Evolutionary conservation across 92 coral and sea anemone genomes (phyloP).

Genomic region (Parazoanthus swiftii): DNA sequence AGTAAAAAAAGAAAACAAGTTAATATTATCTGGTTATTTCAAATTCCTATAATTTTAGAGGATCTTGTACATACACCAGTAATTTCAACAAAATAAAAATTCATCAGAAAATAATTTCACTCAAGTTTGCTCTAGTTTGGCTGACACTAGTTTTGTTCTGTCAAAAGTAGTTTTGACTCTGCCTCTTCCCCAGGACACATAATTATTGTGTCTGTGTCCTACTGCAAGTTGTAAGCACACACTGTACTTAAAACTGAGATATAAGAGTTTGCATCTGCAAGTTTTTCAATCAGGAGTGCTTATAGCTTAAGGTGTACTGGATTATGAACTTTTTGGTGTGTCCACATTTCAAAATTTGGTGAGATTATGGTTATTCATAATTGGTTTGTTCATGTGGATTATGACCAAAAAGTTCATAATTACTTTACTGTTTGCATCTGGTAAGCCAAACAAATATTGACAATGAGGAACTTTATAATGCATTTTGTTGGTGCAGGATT

Average conservation of each 20-base stretch:
- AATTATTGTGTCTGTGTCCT: conserved; percentile 3
- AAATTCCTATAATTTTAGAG: not conserved
- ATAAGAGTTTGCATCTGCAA: not conserved
- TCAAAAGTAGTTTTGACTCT: not conserved
- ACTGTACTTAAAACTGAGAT: conserved; percentile 6
- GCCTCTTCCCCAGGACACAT: conserved; percentile 33
- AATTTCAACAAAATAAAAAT: too few species aligned
- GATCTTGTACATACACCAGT: not conserved
- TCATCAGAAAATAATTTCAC: not conserved
- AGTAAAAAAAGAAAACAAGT: too few species aligned
- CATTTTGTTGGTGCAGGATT: not conserved
- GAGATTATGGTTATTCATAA: not conserved
- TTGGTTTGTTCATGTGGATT: not conserved
- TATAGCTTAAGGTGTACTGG: conserved; percentile 3
- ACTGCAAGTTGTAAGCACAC: conserved; percentile 32
- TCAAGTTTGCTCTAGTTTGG: not conserved
- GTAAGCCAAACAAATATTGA: conserved; percentile 28
- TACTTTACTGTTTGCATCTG: not conserved
- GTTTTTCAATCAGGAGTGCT: conserved; percentile 12
- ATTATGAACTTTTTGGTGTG: conserved; percentile 11
- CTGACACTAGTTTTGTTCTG: not conserved
- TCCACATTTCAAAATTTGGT: conserved; percentile 9
- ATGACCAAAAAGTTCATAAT: conserved; percentile 5
- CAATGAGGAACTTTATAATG: not conserved
- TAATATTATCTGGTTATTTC: too few species aligned